Base-by-base conservation (phyloP, 2,797 vertebrate species). In the Podargus strigoides region DNA sequence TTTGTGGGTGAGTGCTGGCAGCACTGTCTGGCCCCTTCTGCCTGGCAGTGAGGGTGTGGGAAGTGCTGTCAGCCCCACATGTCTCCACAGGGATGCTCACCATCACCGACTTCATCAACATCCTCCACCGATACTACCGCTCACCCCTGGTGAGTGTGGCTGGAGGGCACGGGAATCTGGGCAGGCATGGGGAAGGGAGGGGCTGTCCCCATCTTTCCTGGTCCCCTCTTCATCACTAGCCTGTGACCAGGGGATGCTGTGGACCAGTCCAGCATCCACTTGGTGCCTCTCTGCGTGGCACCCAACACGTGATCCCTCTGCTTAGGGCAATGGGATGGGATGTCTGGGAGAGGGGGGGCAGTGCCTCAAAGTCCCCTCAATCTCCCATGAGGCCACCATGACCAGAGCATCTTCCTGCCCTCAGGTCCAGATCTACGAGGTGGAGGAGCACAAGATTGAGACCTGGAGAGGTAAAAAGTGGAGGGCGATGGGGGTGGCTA, bases 101-200 rank as follows among this genome's bases (percentile, higher is more conserved):
- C 87, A 99, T 99, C 98, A 99, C 99, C 0, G 99, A 99, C 96
- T 99, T 99, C 97, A 99, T 99, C 98, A 98, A 99, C 97, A 99
- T 99, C 92, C 98, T 99, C 58, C 99, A 99, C 91, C 98, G 99
- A 27, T 99, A 99, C 96, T 99, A 99, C 97, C 99, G 98, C 82
- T 99, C 99, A 11, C 99, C 99, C 16, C 95, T 99, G 99, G 99
- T 99, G 97, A 97, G 98, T 85, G 39, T 4, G 5, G 5, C 1
- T 0, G 97, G 46, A 58, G 23, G 17, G 18, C 67, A 28, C 0
- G 2, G 22, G 53, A 27, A 6, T 28, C 16, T 18, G 3, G 49
- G 3, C 5, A 10, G 34, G 7, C 37, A 39, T 18, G 32, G 52
- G 15, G 7, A 42, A 37, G 41, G 44, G 24, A 55, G 10, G 1